Evolutionary conservation across 1,140 invertebrate genomes (phyloP).

Genomic region (Bombyx mori): DNA sequence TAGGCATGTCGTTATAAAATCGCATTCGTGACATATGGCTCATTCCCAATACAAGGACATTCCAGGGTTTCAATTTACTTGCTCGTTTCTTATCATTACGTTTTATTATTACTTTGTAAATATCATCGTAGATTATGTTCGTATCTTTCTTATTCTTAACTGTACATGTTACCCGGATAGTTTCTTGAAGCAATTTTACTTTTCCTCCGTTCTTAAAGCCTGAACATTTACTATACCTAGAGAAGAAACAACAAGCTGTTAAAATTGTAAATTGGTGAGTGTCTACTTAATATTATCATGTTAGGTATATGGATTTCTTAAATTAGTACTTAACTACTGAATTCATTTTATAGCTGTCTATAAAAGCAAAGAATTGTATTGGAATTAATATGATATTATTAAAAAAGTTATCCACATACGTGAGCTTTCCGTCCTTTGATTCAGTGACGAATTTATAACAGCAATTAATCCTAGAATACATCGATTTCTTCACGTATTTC

Average conservation of each 20-base stretch:
- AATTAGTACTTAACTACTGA: no score
- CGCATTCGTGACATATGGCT: constrained; percentile 87
- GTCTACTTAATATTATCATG: no score
- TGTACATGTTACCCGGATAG: constrained; percentile 35
- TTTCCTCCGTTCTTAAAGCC: constrained; percentile 27
- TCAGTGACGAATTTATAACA: constrained; percentile 27
- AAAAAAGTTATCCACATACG: background rate
- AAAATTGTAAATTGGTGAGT: no score
- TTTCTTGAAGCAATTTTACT: constrained; percentile 26
- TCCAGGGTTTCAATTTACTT: constrained; percentile 43
- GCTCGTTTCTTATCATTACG: constrained; percentile 5
- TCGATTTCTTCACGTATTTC: constrained; percentile 15
- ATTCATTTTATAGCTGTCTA: background rate
- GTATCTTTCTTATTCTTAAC: constrained; percentile 10
- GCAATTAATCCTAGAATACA: constrained; percentile 19
- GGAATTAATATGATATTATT: background rate
- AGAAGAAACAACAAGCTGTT: constrained; percentile 5
- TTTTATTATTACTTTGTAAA: constrained; percentile 35
- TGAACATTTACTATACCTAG: constrained; percentile 29
- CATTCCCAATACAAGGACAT: constrained; percentile 83
- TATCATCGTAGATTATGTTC: constrained; percentile 33
- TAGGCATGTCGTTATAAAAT: constrained; percentile 82
- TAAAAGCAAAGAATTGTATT: background rate
- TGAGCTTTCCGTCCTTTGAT: background rate
- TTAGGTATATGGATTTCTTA: no score